Percentiles rank a stretch among this genome's conserved stretches.
phyloP scores from a whole-genome alignment of 2,888 invertebrate species.

The Drosophila acutilabella region DNA sequence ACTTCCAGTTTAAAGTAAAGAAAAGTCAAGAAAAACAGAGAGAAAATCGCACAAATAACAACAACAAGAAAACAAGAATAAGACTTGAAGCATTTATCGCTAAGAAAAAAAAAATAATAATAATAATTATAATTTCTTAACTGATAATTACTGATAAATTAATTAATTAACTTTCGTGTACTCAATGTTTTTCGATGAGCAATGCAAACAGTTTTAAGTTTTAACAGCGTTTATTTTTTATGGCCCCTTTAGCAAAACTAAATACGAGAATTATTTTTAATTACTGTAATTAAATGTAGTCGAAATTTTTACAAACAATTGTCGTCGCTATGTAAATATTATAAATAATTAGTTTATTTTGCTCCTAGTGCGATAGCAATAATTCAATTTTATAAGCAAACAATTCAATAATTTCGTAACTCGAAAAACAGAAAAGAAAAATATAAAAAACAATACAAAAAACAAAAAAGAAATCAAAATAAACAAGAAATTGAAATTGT shows the following conservation, averaged over 20 bases:
- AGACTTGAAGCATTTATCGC: conserved; percentile 78
- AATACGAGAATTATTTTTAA: conserved; percentile 7
- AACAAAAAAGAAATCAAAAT: conserved; percentile 25
- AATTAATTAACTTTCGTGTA: conserved; percentile 43
- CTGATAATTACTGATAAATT: conserved; percentile 19
- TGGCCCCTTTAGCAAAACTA: too few relatives aligned
- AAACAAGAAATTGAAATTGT: conserved; percentile 31
- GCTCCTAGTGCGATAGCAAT: conserved; percentile 33
- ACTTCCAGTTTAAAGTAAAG: conserved; percentile 34
- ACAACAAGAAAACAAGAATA: conserved; percentile 53
- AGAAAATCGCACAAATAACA: conserved; percentile 38
- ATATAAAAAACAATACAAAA: conserved; percentile 11
- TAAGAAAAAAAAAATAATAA: conserved; percentile 16
- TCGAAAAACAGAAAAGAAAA: conserved; percentile 22
- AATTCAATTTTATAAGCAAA: conserved; percentile 25
- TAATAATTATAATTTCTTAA: conserved; percentile 32
- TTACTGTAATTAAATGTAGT: conserved; percentile 31
- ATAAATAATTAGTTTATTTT: conserved; percentile 31
- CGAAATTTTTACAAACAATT: conserved; percentile 41
- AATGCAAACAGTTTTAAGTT: conserved; percentile 49
- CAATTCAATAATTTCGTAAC: conserved; percentile 24
- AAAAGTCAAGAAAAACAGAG: conserved; percentile 8
- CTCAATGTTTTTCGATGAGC: conserved; percentile 55
- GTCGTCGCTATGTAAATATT: conserved; percentile 43
- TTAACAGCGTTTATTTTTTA: neutral